Evolutionary conservation across 2,888 invertebrate species (phyloP).

Genomic region (Dendrolimus houi): DNA sequence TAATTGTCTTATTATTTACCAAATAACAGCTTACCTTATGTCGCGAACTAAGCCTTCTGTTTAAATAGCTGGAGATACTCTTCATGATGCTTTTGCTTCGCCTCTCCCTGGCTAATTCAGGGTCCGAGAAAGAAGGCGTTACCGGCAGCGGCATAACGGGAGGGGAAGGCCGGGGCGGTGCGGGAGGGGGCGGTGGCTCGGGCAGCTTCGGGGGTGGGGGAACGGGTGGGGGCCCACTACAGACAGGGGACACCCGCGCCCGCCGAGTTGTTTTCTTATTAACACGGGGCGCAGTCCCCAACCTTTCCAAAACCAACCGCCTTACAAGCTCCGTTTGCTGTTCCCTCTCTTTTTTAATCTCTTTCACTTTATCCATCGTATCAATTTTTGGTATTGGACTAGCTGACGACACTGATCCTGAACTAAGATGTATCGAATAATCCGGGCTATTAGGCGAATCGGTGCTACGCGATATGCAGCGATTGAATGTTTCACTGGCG

Average conservation of each 20-base stretch:
- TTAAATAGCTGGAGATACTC: slow-evolving; percentile 88
- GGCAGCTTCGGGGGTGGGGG: slow-evolving; percentile 38
- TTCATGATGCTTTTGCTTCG: slow-evolving; percentile 89
- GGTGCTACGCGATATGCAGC: slow-evolving; percentile 36
- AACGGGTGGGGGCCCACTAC: slow-evolving; percentile 35
- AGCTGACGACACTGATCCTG: slow-evolving; percentile 41
- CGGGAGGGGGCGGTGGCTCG: slow-evolving; percentile 21
- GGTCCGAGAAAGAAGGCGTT: slow-evolving; percentile 73
- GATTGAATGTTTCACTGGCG: slow-evolving; percentile 55
- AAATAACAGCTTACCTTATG: slow-evolving; percentile 55
- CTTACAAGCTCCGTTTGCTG: slow-evolving; percentile 90
- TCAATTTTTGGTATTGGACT: slow-evolving; percentile 55
- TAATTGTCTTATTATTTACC: too few relatives aligned
- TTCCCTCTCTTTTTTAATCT: slow-evolving; percentile 86
- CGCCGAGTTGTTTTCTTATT: slow-evolving; percentile 32
- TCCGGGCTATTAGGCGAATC: slow-evolving; percentile 23
- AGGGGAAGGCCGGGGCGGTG: slow-evolving; percentile 37
- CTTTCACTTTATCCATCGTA: slow-evolving; percentile 81
- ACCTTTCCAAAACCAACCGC: slow-evolving; percentile 87
- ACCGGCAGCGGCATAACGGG: slow-evolving; percentile 45
- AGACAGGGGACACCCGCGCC: slow-evolving; percentile 28
- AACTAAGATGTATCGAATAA: slow-evolving; percentile 33
- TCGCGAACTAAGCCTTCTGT: slow-evolving; percentile 81
- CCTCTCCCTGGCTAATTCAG: slow-evolving; percentile 76
- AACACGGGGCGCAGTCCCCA: slow-evolving; percentile 48